Evolutionary conservation across 1,140 invertebrate species (phyloP).

Genomic region (Camponotus vicinus): DNA sequence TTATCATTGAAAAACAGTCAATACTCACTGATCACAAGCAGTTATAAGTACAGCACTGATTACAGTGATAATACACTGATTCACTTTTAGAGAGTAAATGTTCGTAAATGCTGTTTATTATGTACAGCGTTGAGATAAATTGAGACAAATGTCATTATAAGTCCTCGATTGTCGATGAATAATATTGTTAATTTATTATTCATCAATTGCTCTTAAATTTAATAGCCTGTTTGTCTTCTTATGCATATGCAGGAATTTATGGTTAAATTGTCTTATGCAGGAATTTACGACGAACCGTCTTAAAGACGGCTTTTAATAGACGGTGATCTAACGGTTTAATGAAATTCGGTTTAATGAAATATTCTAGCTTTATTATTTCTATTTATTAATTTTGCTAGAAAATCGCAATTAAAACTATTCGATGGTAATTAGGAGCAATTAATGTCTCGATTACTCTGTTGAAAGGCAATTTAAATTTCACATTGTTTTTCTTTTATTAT

Average conservation of each 20-base stretch:
- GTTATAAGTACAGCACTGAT: too few relatives aligned
- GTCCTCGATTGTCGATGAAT: background rate
- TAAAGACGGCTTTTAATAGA: background rate
- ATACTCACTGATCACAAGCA: too few relatives aligned
- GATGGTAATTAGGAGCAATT: background rate
- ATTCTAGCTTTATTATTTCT: background rate
- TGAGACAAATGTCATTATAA: background rate
- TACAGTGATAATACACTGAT: too few relatives aligned
- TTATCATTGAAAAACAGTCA: too few relatives aligned
- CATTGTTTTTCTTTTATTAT: background rate
- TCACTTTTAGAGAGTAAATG: too few relatives aligned
- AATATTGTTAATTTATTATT: background rate
- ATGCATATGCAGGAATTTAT: conserved; percentile 1
- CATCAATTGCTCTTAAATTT: background rate
- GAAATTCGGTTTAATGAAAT: background rate
- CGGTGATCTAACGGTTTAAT: too few relatives aligned
- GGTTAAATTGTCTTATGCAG: too few relatives aligned
- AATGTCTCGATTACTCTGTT: background rate
- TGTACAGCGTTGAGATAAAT: background rate
- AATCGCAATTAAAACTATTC: background rate
- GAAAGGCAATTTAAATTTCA: background rate
- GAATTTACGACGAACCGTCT: background rate
- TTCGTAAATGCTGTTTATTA: background rate
- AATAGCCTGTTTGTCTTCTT: conserved; percentile 16
- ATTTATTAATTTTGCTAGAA: background rate